These are phyloP conservation scores for Paralichthys olivaceus DNA, from an alignment of 2,113 vertebrate genomes.

Conservation along the genomic window DNA sequence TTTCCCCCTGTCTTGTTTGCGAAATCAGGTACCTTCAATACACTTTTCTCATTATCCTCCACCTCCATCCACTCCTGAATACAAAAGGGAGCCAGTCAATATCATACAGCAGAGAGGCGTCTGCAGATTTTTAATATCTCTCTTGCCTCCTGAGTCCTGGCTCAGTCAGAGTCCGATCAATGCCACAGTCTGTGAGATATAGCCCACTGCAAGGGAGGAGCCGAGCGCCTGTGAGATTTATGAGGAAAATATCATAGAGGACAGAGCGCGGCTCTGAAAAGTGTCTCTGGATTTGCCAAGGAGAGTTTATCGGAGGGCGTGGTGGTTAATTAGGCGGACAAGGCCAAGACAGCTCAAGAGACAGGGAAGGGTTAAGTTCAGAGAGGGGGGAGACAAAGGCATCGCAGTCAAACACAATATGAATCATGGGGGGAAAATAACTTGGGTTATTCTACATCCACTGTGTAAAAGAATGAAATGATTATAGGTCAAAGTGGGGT, in stretches of 20 bases:
- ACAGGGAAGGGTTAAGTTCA: conserved; percentile 54
- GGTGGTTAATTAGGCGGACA: conserved; percentile 66
- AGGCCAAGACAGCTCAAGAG: conserved; percentile 31
- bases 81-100: conserved; percentile 64
- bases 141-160: conserved; percentile 68
- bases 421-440: conserved; percentile 45
- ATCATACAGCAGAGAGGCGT: conserved; percentile 65
- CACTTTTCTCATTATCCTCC: conserved; percentile 63
- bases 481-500: conserved; percentile 9
- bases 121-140: conserved; percentile 76
- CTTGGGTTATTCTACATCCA: conserved; percentile 38
- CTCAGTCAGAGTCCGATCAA: conserved; percentile 72
- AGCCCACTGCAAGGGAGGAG: conserved; percentile 57
- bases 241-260: conserved; percentile 56
- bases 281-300: conserved; percentile 50
- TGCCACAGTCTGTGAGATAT: conserved; percentile 75
- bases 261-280: conserved; percentile 52
- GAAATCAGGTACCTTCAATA: conserved; percentile 38
- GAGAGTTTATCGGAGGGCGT: conserved; percentile 28
- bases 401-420: conserved; percentile 47
- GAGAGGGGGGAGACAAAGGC: conserved; percentile 44
- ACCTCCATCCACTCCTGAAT: conserved; percentile 61
- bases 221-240: conserved; percentile 64
- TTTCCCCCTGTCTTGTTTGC: conserved; percentile 33
- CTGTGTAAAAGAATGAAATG: conserved; percentile 67